Base-by-base conservation (phyloP, 1,140 invertebrate genomes). In the Ctenoplectra terminalis region DNA sequence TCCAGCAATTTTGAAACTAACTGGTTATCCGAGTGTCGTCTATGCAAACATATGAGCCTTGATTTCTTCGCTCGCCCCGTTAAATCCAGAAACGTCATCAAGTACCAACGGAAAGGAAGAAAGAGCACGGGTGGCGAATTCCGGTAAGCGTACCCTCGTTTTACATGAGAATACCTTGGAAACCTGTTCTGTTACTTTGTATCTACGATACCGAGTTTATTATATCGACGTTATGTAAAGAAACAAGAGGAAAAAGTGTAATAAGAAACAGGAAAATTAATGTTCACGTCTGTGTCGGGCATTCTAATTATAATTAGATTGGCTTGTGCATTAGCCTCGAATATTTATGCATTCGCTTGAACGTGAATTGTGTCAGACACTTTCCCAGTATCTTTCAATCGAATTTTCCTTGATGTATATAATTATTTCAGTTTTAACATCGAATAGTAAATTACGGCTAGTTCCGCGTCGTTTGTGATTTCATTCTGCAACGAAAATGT, bases 1-100 rank as follows among this genome's bases (percentile, higher is more conserved):
- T 84, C 82, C 82, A 58, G 78, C 83, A 86, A 86, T 81, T 86
- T 86, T 85, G 63, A 84, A 84, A 84, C 84, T 84, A 85, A 84
- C 84, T 81, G 82, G 82, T 86, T 86, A 81, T 84, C 82, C 84
- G 82, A 71, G 76, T 58, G 73, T 84, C 82, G 82, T 81, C 84
- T 86, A 76, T 67, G 83, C 78, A 86, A 86, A 85, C 83, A 82
- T 74, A 85, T 82, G 85, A 78, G 79, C 73, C 67, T 82, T 85
- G 83, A 85, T 85, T 86, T 86, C 79, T 79, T 82, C 72, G 66
- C 40, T 76, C 84, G 82, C 40, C 20, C 66, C 72, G 72, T 83
- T 64, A 64, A 77, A 56, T 46, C 50, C 50, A 67, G 64, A 52
- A 84, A 76, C 81, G 50, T 64, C 66, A 72, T 67, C 82, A 46